Percentiles rank a stretch among this genome's conserved stretches.
Evolutionary conservation across 2,888 invertebrate genomes (phyloP).

Genomic region (Sinodicranocentrus sp.): DNA sequence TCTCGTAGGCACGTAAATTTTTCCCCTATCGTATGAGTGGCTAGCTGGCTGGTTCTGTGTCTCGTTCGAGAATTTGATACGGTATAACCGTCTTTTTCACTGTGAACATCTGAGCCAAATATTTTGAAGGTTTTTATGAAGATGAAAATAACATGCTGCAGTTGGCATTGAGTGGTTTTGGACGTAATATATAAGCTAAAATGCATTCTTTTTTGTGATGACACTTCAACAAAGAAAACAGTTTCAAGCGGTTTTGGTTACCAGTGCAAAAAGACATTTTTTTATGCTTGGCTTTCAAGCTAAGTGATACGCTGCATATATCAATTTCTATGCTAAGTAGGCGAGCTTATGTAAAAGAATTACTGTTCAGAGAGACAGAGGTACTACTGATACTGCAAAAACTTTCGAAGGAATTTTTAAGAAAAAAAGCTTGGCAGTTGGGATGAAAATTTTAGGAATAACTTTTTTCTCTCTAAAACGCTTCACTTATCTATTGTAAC

Average conservation of each 20-base stretch:
- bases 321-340: conserved; percentile 45
- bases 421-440: conserved; percentile 55
- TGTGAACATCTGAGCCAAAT: conserved; percentile 58
- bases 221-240: conserved; percentile 63
- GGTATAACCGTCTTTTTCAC: background rate
- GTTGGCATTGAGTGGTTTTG: conserved; percentile 68
- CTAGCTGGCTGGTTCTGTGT: conserved; percentile 7
- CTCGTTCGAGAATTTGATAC: background rate
- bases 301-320: conserved; percentile 30
- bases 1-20: conserved; percentile 40
- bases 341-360: conserved; percentile 38
- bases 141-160: conserved; percentile 68
- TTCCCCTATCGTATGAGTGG: conserved; percentile 18
- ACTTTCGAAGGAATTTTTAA: conserved; percentile 48
- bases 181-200: conserved; percentile 45
- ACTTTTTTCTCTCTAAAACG: background rate
- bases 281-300: conserved; percentile 27
- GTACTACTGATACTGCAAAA: conserved; percentile 55
- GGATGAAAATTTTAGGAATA: conserved; percentile 31
- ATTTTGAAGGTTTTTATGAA: conserved; percentile 70
- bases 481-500: no score
- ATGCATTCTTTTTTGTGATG: conserved; percentile 64
- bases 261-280: conserved; percentile 38
- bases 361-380: conserved; percentile 27
- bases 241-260: conserved; percentile 64